Evolutionary conservation across 2,113 vertebrate species (phyloP).

Genomic region (Phrynosoma blainvillii): DNA sequence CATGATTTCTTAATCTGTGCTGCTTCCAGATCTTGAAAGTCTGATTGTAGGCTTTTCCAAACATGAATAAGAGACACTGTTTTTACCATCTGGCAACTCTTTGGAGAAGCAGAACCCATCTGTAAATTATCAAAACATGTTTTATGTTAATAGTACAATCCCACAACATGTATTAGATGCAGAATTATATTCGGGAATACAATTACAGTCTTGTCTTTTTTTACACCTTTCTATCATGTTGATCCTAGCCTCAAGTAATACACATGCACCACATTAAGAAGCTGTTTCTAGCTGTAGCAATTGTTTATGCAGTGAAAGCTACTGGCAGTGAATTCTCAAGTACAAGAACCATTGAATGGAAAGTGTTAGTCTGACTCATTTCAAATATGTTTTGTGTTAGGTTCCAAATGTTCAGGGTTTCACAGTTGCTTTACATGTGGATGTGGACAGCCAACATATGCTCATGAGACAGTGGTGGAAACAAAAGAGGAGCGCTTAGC

Average conservation of each 20-base stretch:
- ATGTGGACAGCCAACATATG: conserved; percentile 83
- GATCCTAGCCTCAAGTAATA: neutral
- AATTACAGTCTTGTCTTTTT: neutral
- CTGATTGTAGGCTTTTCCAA: neutral
- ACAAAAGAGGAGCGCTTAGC: conserved; percentile 84
- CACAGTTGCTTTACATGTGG: conserved; percentile 86
- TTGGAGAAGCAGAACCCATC: neutral
- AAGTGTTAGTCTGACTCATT: neutral
- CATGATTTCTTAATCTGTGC: neutral
- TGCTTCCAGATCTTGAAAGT: neutral
- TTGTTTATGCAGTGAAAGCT: neutral
- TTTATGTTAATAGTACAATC: neutral
- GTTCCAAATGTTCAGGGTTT: conserved; percentile 86
- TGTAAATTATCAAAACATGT: neutral
- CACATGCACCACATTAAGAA: neutral
- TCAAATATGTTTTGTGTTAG: conserved; percentile 67
- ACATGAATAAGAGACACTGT: neutral
- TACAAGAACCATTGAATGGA: neutral
- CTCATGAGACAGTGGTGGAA: conserved; percentile 88
- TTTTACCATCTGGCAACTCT: neutral
- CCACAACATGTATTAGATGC: neutral
- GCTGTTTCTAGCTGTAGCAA: neutral
- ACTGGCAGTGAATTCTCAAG: accelerated
- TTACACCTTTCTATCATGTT: neutral
- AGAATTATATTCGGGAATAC: neutral